Base-by-base conservation (phyloP, 2,888 invertebrate species). In the Drosophila nigritarsus region DNA sequence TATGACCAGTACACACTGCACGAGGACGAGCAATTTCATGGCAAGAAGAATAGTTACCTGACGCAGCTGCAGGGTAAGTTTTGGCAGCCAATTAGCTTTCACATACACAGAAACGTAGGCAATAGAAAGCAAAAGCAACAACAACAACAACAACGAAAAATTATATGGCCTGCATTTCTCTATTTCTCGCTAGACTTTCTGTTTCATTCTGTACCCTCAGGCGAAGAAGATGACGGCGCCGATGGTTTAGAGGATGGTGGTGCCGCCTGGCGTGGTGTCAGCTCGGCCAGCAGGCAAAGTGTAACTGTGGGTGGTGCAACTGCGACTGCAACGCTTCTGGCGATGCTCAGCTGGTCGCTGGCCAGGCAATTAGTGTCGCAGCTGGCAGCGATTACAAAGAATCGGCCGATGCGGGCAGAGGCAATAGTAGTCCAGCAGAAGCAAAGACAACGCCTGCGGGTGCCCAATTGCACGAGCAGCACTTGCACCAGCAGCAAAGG, bases 31-130 rank as follows among this genome's bases (percentile, higher is more conserved):
- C 81, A 91, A 70, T 80, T 91, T 15, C 91, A 90, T 49, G 92
- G 80, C 78, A 91, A 93, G 82, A 92, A 93, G 78, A 92, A 93
- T 72, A 91, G 91, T 42, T 92, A 92, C 72, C 83, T 93, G 60
- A 92, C 92, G 27, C 92, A 93, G 80, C 90, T 93, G 66, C 92
- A 93, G 91, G 93, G 93, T 93, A 84, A 89, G 87, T 86, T 40
- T 70, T 49, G 51, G 54, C 55, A 65, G 65, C 73, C 88, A 85
- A 87, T 82, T 89, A 88, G 73, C 54, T 24, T 68, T 55, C 75
- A 59, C 68, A 68, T 54, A 75, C 80, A 60, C 48, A 53, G 48
- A 65, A 58, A 30, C 30, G 54, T 56, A 58, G 36, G 53, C 59
- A 72, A 56, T 40, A 66, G 45, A 45, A 58, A 48, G 53, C 38